Base-by-base conservation (phyloP, 2,888 invertebrate genomes). In the Nemurella pictetii region DNA sequence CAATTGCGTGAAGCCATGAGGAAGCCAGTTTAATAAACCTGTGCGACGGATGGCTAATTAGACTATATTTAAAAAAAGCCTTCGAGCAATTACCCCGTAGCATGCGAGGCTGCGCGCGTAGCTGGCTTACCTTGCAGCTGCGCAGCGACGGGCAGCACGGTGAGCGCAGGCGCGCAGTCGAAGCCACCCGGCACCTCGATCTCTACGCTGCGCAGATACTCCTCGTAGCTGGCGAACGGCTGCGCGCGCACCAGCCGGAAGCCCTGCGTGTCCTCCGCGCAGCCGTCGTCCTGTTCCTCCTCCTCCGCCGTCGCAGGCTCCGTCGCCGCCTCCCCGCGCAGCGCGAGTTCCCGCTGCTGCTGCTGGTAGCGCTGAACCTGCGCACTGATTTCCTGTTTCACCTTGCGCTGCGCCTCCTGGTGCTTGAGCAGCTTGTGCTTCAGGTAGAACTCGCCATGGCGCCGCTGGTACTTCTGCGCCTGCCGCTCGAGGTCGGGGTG, bases 391-490 rank as follows among this genome's bases (percentile, higher is more conserved):
- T 30, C 72, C 55, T 27, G 27, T n/a, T 82, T 26, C 2, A 82
- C 55, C 20, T 20, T 82, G 28, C 29, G 20, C 82, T 82, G 82
- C 20, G 12, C 29, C 12, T 28, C 28, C n/a, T 82, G 28, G 15
- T 72, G 29, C 28, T 72, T 55, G n/a, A 29, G 26, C 20, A 55
- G 27, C 27, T 82, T 82, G 9, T 82, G 27, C 29, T 72, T 82
- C 55, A 82, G 72, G 30, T 82, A 82, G 20, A 82, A 82, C 82
- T 82, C 82, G 27, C 82, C 82, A 26, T 82, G 82, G 9, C 72
- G n/a, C 20, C 82, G 82, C 7, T 72, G 82, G 55, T 55, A 82
- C 55, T 82, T 26, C n/a, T 82, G 82, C 15, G 72, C 29, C 27
- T 82, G 82, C 72, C 20, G 72, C 27, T 80, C 32, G 20, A 82